Evolutionary conservation across 2,797 vertebrate species (phyloP), one percentile per base, ranked within the genome.

Genomic region (Myioborus miniatus): DNA sequence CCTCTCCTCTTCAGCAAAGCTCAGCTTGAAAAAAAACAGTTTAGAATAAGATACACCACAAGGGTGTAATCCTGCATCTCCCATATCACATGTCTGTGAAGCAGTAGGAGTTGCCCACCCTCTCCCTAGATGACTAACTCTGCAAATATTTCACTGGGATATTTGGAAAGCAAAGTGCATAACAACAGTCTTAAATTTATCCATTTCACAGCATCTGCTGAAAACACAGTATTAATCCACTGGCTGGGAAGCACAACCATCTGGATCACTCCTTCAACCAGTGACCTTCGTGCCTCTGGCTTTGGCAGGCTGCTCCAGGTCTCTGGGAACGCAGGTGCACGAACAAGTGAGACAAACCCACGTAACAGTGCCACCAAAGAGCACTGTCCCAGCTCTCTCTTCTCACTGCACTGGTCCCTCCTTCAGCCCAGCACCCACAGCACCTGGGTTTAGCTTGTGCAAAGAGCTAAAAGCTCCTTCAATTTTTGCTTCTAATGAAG

Each of bases 121-220:
- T 93, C 41, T 79, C 63, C 70, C 52, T 47, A 60, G 65, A 88
- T 91, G 87, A 91, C 83, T 88, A 94, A 94, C 49, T 82, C 47
- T 5, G 32, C 72, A 90, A 94, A 79, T 4, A 3, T 72, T 91
- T 88, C 70, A 79, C 55, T 27, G 22, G 22, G 52, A 29, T 85
- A 83, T 86, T 43, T 76, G 79, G 72, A 89, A 95, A 87, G 49
- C 71, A 39, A 84, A 87, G 60, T 7, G n/a, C 90, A 44, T 83
- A 78, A 87, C 43, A 39, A 46, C 50, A n/a, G 47, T 52, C 85
- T 82, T 88, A 72, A 80, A 93, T 83, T 80, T 49, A 86, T 81
- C 94, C n/a, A 13, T 86, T 81, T 83, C 90, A 72, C 11, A 58
- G 67, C 64, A 89, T 55, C 82, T 46, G 67, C 69, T 87, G 74